Evolutionary conservation across 2,797 vertebrate genomes (phyloP), one percentile per base, ranked within the genome.

Genomic region (Threskiornis aethiopicus): DNA sequence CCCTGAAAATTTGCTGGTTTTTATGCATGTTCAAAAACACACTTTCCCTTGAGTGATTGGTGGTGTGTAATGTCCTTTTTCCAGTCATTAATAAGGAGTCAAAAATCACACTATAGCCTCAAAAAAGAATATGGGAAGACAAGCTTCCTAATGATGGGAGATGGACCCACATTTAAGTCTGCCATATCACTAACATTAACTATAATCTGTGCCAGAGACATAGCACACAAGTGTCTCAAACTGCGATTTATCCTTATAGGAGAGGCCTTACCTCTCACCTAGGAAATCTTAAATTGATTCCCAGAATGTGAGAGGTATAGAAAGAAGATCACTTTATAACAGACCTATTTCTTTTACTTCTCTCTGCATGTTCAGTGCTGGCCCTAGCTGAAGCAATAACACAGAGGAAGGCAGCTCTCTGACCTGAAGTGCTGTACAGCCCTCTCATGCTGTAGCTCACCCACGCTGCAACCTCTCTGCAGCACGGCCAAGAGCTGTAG

Each of bases 21-120:
- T 44, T 25, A 11, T 77, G 9, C 9, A 9, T 0, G 0, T 65
- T 71, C 49, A 61, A 28, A 54, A 65, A 47, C 6, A 19, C 4
- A 75, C 17, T 75, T 87, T 19, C 4, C 3, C 16, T 82, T 10
- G 29, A 55, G 33, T 51, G 13, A 62, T 10, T 15, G 17, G 5
- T 4, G 28, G 20, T 26, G 19, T 5, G 7, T 28, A 90, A 13
- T 4, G 42, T 25, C 35, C 4, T 66, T 89, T 89, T 75, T 33
- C 26, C 13, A n/a, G 17, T 78, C 16, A 28, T 73, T 59, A 41
- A 73, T 29, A 18, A 76, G 26, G 21, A 33, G 11, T 29, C 51
- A 91, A 78, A 78, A 95, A 17, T n/a, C 33, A 55, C 18, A 22
- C 9, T 52, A 20, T 14, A 47, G 4, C 7, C 7, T 66, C 35